Evolutionary conservation across 2,888 invertebrate species (phyloP), one percentile per base, ranked within the genome.

Genomic region (Archips xylosteana): DNA sequence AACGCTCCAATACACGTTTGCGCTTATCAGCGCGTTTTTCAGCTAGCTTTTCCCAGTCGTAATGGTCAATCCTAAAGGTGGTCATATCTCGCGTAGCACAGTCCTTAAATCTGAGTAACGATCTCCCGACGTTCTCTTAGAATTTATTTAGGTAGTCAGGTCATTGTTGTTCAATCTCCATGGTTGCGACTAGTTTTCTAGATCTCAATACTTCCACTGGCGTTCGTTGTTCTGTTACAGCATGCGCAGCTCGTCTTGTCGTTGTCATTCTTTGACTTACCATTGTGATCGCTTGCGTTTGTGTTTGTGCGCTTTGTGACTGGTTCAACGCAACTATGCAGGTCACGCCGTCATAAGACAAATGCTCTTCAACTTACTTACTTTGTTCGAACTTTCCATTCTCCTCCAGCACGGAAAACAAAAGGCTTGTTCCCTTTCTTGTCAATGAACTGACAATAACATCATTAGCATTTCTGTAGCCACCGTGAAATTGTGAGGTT

Each of bases 321-420:
- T 64, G 12, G 54, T 66, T 54, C 6, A 66, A 54, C 23, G 39
- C 51, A 51, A 4, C n/a, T 23, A 66, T 67, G 15, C 57, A 67
- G 57, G 66, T 32, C 66, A 57, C 42, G 54, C 15, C 39, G 8
- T 23, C 23, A 23, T 12, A 54, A 54, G 39, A 57, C 66, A 57
- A 45, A 63, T 36, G 32, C 39, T 67, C 42, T n/a, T 66, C 39
- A 32, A 8, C 42, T 67, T n/a, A 39, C 54, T n/a, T 61, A 63
- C 49, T 74, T 74, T 74, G 69, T 70, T 69, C 23, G 51, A 65
- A 45, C 5, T 60, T 34, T 54, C 54, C 70, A 70, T 74, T 74
- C 74, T 74, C 60, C 68, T 42, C 13, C 23, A 13, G 34, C 5
- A 42, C 42, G 60, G 66, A 65, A 74, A 69, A 74, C 69, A 34